A percentile compares a stretch with the other conserved stretches of the same genome.
These are phyloP conservation scores for Aphelenchoides avenae DNA, from an alignment of 1,140 invertebrate species.

Conservation along the genomic window DNA sequence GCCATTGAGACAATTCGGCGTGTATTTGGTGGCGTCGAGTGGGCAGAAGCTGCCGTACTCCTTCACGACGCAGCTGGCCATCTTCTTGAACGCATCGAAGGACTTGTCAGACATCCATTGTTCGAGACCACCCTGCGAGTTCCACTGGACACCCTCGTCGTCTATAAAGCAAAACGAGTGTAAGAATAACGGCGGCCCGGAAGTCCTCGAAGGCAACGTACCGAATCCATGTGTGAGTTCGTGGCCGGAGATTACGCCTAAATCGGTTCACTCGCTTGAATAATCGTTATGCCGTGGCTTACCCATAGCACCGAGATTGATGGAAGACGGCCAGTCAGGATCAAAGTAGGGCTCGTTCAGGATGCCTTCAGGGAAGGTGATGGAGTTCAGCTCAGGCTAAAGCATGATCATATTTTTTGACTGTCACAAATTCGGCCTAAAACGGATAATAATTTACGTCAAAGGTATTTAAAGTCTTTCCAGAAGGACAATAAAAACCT, in stretches of 20 bases:
- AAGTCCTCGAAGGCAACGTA: background rate
- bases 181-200: too few species aligned
- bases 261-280: too few species aligned
- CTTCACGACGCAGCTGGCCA: constrained; percentile 48
- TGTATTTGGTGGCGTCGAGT: too few species aligned
- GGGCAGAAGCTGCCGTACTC: constrained; percentile 49
- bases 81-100: constrained; percentile 27
- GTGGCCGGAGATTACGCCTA: constrained; percentile 65
- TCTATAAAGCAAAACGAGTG: constrained; percentile 36
- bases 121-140: constrained; percentile 28
- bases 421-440: too few species aligned
- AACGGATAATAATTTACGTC: too few species aligned
- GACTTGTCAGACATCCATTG: constrained; percentile 45
- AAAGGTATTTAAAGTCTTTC: too few species aligned
- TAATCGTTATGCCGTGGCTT: too few species aligned
- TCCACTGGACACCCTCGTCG: constrained; percentile 49
- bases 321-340: constrained; percentile 65
- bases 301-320: constrained; percentile 66
- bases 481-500: too few species aligned
- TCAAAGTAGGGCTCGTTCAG: constrained; percentile 65
- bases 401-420: too few species aligned
- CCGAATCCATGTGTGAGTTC: constrained; percentile 64
- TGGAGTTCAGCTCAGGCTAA: constrained; percentile 44
- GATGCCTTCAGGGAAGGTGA: constrained; percentile 39
- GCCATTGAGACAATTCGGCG: constrained; percentile 66